Evolutionary conservation across 2,113 vertebrate species (phyloP), one percentile per base, ranked within the genome.

Genomic region (Hirundichthys speculiger): DNA sequence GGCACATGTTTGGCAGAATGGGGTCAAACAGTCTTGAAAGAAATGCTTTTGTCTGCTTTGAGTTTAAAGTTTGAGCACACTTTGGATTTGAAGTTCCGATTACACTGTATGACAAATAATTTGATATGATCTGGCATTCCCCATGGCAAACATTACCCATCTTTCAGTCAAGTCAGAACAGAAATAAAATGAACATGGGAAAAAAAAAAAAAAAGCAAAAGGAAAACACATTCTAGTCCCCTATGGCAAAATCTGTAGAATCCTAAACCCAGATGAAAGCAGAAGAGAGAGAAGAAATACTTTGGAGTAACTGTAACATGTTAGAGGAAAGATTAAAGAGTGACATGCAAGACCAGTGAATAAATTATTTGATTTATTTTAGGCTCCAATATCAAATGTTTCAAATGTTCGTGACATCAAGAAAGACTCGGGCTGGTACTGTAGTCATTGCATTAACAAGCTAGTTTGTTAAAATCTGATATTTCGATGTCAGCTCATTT

Each of bases 1-100:
- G 21, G 55, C 18, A 34, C 16, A 16, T 51, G 27, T 55, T 18
- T 64, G 55, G 55, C 46, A 81, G 59, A 78, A 69, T 55, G 16
- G 41, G 70, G 59, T 64, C 64, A 54, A 69, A 67, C 2, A 24
- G 47, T 42, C 9, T 34, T 39, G 5, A n/a, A 55, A 52, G 45
- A 69, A 10, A 46, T 19, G 48, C 39, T 40, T 56, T 61, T 69
- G 49, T 69, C 38, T 27, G 6, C 15, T 14, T 60, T 13, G 43
- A 40, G 13, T 65, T 48, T 14, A 15, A 69, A 45, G 49, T 48
- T 57, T 41, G 5, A 53, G 25, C 51, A 49, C 19, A 25, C 39
- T 42, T 13, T 19, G 41, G 19, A 50, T 68, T 38, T 41, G 8
- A 61, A 70, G 55, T 60, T 72, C 19, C 21, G 60, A n/a, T 65